These are phyloP conservation scores for Apis dorsata DNA, from an alignment of 1,140 invertebrate species.

Conservation along the genomic window DNA sequence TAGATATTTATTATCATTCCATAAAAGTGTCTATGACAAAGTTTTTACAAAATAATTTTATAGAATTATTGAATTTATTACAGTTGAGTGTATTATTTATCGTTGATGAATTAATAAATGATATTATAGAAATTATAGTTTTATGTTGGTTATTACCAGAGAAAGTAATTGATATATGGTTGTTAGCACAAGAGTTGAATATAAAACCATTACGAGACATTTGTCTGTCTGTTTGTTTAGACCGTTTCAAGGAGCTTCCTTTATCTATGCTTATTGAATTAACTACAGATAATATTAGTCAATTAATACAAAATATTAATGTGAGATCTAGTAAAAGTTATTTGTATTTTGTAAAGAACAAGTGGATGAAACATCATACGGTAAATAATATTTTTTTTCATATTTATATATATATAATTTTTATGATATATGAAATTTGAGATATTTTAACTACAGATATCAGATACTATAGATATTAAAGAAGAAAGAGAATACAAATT, in stretches of 20 bases:
- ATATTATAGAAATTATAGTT: conserved; percentile 56
- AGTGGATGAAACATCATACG: conserved; percentile 36
- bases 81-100: conserved; percentile 61
- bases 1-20: neutral
- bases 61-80: conserved; percentile 57
- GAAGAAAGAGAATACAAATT: neutral
- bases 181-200: conserved; percentile 58
- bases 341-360: neutral
- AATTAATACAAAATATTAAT: conserved; percentile 63
- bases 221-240: conserved; percentile 60
- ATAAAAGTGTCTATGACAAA: conserved; percentile 54
- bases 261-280: conserved; percentile 30
- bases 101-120: conserved; percentile 57
- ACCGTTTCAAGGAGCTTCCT: conserved; percentile 64
- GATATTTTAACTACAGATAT: neutral
- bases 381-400: conserved; percentile 28
- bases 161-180: conserved; percentile 63
- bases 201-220: conserved; percentile 53
- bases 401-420: neutral
- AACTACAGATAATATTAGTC: conserved; percentile 42
- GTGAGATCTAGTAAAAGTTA: conserved; percentile 25
- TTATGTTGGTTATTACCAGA: conserved; percentile 46
- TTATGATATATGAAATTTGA: neutral
- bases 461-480: neutral
- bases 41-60: conserved; percentile 41